Conservation (phyloP, 2,888 invertebrate species). For the Tromatobia lineatoria region DNA sequence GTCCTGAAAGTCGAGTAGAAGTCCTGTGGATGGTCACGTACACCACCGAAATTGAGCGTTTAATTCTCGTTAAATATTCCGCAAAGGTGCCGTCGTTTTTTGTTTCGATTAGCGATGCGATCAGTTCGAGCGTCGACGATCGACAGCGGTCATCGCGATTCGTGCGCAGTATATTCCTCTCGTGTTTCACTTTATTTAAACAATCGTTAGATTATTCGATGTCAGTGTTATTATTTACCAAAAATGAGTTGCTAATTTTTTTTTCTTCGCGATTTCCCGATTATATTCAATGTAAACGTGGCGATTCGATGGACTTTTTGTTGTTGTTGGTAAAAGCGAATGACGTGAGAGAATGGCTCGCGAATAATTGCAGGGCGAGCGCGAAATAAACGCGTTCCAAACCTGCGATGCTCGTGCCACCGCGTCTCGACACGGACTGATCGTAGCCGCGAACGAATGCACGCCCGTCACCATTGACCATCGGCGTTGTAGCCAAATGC, state of each 20-base stretch:
- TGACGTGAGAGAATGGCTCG: constrained; percentile 1
- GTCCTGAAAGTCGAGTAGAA: constrained; percentile 3
- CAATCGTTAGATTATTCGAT: background rate
- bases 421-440: constrained; percentile 80
- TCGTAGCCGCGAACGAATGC: constrained; percentile 43
- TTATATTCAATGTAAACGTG: background rate
- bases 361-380: constrained; percentile 61
- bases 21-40: constrained; percentile 24
- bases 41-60: constrained; percentile 25
- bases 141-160: constrained; percentile 33
- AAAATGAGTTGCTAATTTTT: too few relatives aligned
- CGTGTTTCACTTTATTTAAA: constrained; percentile 44
- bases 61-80: constrained; percentile 60
- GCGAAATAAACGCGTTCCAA: constrained; percentile 60
- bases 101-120: constrained; percentile 1
- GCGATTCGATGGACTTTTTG: background rate
- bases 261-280: background rate
- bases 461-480: constrained; percentile 80
- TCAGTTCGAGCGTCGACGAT: constrained; percentile 26
- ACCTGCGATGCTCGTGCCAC: constrained; percentile 72
- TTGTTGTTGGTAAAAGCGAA: background rate
- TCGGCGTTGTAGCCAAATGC: constrained; percentile 45
- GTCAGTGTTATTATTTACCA: background rate
- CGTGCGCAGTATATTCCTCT: constrained; percentile 17
- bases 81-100: constrained; percentile 19